Conservation (phyloP, 2,888 invertebrate genomes). For the Dioctria linearis region DNA sequence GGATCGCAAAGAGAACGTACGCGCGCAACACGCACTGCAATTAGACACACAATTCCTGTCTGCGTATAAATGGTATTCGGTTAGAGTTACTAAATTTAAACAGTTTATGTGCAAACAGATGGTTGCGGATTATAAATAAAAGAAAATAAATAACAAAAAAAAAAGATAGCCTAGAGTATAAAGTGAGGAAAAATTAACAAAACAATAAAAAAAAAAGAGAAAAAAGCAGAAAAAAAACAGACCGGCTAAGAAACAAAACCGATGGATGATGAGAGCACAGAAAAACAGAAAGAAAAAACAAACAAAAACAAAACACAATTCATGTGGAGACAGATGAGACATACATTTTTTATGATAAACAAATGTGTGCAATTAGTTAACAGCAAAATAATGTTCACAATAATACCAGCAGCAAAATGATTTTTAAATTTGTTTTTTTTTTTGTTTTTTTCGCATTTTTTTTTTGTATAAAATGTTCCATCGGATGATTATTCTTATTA, state of each 20-base stretch:
- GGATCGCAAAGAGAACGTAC: not conserved
- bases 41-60: constrained; percentile 39
- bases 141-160: constrained; percentile 6
- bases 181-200: not conserved
- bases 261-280: not conserved
- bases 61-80: constrained; percentile 36
- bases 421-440: not conserved
- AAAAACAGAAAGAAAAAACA: constrained; percentile 20
- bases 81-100: constrained; percentile 31
- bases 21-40: constrained; percentile 2
- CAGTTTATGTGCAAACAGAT: constrained; percentile 30
- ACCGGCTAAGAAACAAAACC: not conserved
- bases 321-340: constrained; percentile 10
- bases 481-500: constrained; percentile 28
- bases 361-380: constrained; percentile 17
- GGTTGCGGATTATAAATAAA: constrained; percentile 1
- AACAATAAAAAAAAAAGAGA: too few species aligned
- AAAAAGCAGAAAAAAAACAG: too few species aligned
- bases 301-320: not conserved
- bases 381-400: not conserved
- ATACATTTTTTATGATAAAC: not conserved
- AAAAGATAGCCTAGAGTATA: not conserved
- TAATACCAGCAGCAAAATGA: not conserved
- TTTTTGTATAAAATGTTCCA: not conserved
- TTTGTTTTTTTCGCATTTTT: not conserved